phyloP scores from a whole-genome alignment of 2,113 vertebrate species.

The Papio anubis region DNA sequence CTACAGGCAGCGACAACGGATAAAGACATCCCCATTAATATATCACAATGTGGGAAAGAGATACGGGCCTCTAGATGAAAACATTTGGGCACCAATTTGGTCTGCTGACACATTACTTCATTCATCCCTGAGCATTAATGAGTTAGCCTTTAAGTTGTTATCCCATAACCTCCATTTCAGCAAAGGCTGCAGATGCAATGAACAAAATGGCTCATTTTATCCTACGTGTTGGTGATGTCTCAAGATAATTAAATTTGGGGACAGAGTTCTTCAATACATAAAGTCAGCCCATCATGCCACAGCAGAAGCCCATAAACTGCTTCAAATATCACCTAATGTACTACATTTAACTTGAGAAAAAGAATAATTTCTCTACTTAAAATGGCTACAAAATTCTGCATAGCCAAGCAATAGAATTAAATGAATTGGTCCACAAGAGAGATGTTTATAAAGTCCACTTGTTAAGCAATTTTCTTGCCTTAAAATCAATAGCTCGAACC shows the following conservation, averaged over 20 bases:
- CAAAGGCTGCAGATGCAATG: slow-evolving; percentile 12
- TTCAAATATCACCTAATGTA: slow-evolving; percentile 65
- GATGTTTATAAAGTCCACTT: slow-evolving; percentile 22
- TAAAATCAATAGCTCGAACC: slow-evolving; percentile 53
- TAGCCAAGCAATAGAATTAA: slow-evolving; percentile 58
- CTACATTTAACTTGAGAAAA: slow-evolving; percentile 53
- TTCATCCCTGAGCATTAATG: slow-evolving; percentile 41
- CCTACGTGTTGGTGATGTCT: not conserved
- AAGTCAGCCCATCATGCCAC: slow-evolving; percentile 34
- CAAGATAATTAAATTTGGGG: slow-evolving; percentile 64
- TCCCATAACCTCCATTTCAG: slow-evolving; percentile 61
- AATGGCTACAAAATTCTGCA: slow-evolving; percentile 53
- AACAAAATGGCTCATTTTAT: slow-evolving; percentile 63
- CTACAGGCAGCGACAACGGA: not conserved
- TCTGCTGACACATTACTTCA: slow-evolving; percentile 31
- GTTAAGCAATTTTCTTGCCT: slow-evolving; percentile 44
- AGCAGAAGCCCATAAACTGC: slow-evolving; percentile 42
- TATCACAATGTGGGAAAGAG: not conserved
- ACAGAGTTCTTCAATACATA: not conserved
- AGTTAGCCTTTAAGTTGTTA: slow-evolving; percentile 69
- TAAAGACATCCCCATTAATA: slow-evolving; percentile 33
- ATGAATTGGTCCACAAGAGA: slow-evolving; percentile 42
- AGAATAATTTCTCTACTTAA: slow-evolving; percentile 50
- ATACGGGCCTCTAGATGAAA: slow-evolving; percentile 12
- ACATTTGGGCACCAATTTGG: slow-evolving; percentile 8